Percentiles rank a stretch among this genome's conserved stretches.
phyloP scores from a whole-genome alignment of 2,113 vertebrate genomes.

The Gopherus flavomarginatus region DNA sequence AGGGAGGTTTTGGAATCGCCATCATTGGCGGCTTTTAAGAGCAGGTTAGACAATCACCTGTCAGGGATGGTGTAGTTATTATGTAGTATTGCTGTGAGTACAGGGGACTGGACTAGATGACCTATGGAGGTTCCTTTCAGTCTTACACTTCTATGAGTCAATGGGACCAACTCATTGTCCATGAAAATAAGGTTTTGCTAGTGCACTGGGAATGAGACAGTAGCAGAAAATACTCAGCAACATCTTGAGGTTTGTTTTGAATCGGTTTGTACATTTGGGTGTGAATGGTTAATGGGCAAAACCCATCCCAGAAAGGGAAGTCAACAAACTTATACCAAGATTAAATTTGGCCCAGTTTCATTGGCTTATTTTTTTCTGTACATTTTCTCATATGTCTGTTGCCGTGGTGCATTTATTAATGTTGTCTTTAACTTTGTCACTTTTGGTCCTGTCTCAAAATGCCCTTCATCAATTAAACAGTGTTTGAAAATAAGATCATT shows the following conservation, averaged over 20 bases:
- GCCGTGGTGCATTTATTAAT: neutral
- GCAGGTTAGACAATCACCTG: too few species aligned
- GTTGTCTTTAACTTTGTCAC: neutral
- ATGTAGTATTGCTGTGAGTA: neutral
- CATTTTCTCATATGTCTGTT: neutral
- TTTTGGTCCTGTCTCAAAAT: neutral
- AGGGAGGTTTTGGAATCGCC: too few species aligned
- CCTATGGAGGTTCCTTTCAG: neutral
- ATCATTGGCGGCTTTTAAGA: too few species aligned
- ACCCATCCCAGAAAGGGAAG: neutral
- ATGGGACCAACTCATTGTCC: neutral
- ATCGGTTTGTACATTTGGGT: neutral
- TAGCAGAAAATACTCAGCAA: neutral
- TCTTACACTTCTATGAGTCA: neutral
- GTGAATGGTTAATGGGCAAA: neutral
- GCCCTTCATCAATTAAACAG: neutral
- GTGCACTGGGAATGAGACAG: fast-evolving
- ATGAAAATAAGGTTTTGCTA: neutral
- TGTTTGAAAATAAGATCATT: neutral
- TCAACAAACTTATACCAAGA: neutral
- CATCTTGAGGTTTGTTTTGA: neutral
- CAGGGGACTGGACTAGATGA: neutral
- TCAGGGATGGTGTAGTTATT: neutral
- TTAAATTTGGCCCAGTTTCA: neutral
- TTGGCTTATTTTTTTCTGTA: fast-evolving